Base-by-base conservation (phyloP, 2,797 vertebrate genomes). In the Sebastiscus tertius region DNA sequence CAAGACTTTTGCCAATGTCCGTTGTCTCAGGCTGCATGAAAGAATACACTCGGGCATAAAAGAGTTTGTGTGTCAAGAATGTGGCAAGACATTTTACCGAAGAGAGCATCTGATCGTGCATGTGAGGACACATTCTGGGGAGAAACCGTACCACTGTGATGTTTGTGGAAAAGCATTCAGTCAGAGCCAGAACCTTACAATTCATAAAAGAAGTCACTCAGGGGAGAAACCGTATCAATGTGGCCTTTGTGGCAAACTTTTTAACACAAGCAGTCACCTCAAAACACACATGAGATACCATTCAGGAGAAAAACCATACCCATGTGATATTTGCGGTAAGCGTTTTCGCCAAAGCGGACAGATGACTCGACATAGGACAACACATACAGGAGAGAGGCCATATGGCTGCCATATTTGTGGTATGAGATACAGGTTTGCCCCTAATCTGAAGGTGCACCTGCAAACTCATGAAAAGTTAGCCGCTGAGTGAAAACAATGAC, bases 241-340 rank as follows among this genome's bases (percentile, higher is more conserved):
- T 9, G 52, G 16, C 18, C 16, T 66, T 20, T 89, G 85, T 4
- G 87, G 85, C 7, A 89, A 89, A 74, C 73, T 84, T 8, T 86
- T 86, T 4, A 82, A 56, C 29, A 80, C 81, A 0, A 79, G 79
- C 68, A 64, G 72, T 52, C 81, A 81, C 9, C 81, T 84, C 33
- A 89, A 89, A 59, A 76, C 29, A 2, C 89, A 90, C 85, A 88
- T 82, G 88, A 63, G 81, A 1, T 72, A 84, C 72, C 88, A 88
- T 34, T 68, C 86, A 1, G 88, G 79, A 5, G 86, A 86, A 24
- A 90, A 88, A 33, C 83, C 79, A 1, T 86, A 58, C 56, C 12
- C 58, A 0, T 87, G 89, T 16, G 71, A 81, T 6, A 59, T 90
- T 13, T 90, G 87, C 2, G 89, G 85, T 5, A 88, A 82, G 52